These are phyloP conservation scores for Yoshiicerus persimilis DNA, from an alignment of 1,140 invertebrate genomes.

Conservation along the genomic window DNA sequence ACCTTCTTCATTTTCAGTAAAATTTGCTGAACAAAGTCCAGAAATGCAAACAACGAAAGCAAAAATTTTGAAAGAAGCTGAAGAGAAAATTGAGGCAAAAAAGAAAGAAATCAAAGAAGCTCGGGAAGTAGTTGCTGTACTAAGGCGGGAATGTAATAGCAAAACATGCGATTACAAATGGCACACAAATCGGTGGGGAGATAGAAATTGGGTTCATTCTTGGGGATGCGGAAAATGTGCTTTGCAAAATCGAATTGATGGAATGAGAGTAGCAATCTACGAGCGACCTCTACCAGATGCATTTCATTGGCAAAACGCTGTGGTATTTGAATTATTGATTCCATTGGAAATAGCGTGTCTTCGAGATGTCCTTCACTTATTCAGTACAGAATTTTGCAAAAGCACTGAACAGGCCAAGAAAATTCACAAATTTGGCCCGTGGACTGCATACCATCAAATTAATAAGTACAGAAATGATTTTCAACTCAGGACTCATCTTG, in stretches of 20 bases:
- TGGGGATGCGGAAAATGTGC: neutral
- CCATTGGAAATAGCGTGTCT: neutral
- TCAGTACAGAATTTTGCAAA: neutral
- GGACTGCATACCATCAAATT: neutral
- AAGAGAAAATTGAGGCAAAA: neutral
- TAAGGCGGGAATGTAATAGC: neutral
- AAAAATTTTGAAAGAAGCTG: neutral
- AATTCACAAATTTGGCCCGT: neutral
- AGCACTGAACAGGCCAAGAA: neutral
- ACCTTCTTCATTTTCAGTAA: neutral
- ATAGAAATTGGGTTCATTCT: no score
- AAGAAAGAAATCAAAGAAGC: neutral
- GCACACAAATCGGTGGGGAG: neutral
- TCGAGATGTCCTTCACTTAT: slow-evolving; percentile 13
- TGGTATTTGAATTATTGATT: slow-evolving; percentile 32
- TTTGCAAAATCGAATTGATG: neutral
- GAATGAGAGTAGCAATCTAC: neutral
- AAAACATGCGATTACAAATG: neutral
- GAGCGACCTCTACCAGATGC: neutral
- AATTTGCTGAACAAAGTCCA: neutral
- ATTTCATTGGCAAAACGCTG: neutral
- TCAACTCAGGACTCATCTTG: neutral
- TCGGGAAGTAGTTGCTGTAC: neutral
- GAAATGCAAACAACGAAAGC: neutral
- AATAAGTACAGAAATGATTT: neutral